phyloP scores from a whole-genome alignment of 2,797 vertebrate genomes.

The Silurus aristotelis region DNA sequence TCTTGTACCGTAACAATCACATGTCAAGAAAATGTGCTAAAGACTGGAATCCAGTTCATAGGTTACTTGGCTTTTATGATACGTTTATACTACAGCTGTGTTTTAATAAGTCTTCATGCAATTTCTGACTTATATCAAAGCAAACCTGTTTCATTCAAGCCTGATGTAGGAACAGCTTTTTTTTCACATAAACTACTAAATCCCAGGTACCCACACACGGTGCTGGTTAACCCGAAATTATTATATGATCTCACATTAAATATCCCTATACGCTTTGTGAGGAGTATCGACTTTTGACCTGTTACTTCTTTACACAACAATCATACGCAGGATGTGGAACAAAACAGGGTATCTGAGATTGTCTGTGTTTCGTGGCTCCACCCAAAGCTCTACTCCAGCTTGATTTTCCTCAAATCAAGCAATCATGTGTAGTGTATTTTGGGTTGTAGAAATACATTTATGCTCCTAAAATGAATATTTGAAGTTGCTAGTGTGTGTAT shows the following conservation, averaged over 20 bases:
- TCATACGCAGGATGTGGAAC: not conserved
- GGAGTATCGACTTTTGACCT: not conserved
- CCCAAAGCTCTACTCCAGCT: not conserved
- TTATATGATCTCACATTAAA: not conserved
- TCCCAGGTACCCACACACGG: not conserved
- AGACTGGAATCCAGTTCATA: not conserved
- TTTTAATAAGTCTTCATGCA: not conserved
- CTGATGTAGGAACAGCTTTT: not conserved
- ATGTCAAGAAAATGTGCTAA: not conserved
- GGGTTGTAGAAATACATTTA: too few relatives aligned
- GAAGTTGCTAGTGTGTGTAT: not conserved
- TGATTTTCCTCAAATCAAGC: too few relatives aligned
- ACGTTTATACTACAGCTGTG: not conserved
- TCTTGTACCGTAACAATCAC: constrained; percentile 1
- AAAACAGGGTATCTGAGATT: not conserved
- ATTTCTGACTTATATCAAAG: not conserved
- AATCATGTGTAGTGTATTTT: not conserved
- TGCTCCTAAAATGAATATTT: too few relatives aligned
- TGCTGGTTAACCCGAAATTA: too few relatives aligned
- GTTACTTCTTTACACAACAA: not conserved
- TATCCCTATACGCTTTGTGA: not conserved
- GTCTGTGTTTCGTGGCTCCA: not conserved
- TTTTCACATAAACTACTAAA: not conserved
- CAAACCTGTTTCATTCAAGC: not conserved
- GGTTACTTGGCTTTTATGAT: not conserved